A percentile compares a stretch with the other conserved stretches of the same genome.
Evolutionary conservation across 2,888 invertebrate genomes (phyloP).

Genomic region (Cephus pygmeus): DNA sequence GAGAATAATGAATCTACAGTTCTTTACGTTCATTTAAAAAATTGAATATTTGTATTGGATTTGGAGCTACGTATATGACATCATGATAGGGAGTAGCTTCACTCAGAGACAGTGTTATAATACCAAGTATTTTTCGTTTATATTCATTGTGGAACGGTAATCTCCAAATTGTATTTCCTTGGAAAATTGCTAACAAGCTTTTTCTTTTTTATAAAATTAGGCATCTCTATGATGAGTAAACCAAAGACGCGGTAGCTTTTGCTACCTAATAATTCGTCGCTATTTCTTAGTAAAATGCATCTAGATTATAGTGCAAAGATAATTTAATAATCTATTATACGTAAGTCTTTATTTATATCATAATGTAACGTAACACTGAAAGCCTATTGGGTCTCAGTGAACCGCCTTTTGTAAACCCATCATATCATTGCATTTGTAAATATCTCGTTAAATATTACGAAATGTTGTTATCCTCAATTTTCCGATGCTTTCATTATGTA

Average conservation of each 20-base stretch:
- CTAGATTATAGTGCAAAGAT: slow-evolving; percentile 20
- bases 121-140: not conserved
- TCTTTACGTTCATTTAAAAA: not conserved
- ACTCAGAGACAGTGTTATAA: not conserved
- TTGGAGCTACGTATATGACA: not conserved
- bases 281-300: slow-evolving; percentile 30
- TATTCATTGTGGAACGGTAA: not conserved
- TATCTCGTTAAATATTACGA: slow-evolving; percentile 20
- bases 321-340: slow-evolving; percentile 37
- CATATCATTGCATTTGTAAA: slow-evolving; percentile 44
- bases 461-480: not conserved
- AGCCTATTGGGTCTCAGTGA: slow-evolving; percentile 46
- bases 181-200: not conserved
- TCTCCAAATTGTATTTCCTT: not conserved
- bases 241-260: slow-evolving; percentile 55
- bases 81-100: not conserved
- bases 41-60: not conserved
- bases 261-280: slow-evolving; percentile 42
- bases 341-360: slow-evolving; percentile 53
- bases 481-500: not conserved
- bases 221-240: slow-evolving; percentile 28
- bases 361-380: slow-evolving; percentile 46
- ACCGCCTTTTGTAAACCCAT: slow-evolving; percentile 48
- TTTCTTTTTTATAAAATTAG: not conserved
- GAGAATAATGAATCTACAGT: not conserved